Evolutionary conservation across 2,888 invertebrate species (phyloP), one percentile per base, ranked within the genome.

Genomic region (Drosophila tripunctata): DNA sequence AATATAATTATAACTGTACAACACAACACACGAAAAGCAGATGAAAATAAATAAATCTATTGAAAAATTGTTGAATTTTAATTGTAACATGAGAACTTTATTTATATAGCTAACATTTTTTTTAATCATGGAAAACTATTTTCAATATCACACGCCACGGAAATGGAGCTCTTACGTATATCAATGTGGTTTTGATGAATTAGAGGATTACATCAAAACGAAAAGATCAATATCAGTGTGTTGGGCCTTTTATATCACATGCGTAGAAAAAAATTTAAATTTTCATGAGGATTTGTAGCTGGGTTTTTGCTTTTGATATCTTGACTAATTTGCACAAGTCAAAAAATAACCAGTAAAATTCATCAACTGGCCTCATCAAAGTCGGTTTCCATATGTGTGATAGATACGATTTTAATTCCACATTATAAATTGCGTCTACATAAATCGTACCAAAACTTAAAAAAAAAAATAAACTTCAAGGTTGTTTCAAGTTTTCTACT

Each of bases 1-100:
- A 85, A 88, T 75, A 56, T 86, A 88, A 78, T 58, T 87, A 68
- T 75, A 82, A 78, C 35, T 87, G 78, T 83, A 84, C 67, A 75
- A 63, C 68, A 71, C 50, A 45, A 61, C 63, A 38, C 10, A n/a
- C 27, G 27, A 27, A 27, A 27, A n/a, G n/a, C 55, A 31, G 51
- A 58, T 62, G 67, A 68, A 75, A 87, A 74, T 74, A 84, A 85
- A 70, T 62, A 65, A 80, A 61, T 44, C 62, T 48, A 63, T 61
- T 73, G 64, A 45, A 61, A 63, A 70, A 72, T 47, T 74, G 63
- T 67, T 60, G 45, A 69, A 47, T 19, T 51, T 48, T 45, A 58
- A 40, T 43, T 54, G 3, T 30, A 22, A 30, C 8, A 3, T 19
- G 7, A 4, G 30, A 43, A 21, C 6, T 38, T 35, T 19, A 8